phyloP scores from a whole-genome alignment of 2,113 vertebrate genomes.

The Grammatotria lemairii region DNA sequence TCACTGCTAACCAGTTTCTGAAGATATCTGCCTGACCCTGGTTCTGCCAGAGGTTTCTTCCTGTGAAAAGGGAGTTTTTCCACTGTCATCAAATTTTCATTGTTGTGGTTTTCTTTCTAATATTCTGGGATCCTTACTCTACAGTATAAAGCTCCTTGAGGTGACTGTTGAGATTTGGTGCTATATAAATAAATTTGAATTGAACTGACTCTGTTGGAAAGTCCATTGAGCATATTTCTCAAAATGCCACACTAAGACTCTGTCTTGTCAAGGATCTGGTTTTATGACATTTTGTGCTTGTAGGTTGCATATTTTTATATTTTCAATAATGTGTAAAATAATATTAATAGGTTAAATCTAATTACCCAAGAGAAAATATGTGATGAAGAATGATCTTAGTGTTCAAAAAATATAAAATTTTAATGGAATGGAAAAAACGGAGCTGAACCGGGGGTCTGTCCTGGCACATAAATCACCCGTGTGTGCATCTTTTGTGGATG shows the following conservation, averaged over 20 bases:
- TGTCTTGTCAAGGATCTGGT: not conserved
- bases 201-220: not conserved
- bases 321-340: not conserved
- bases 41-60: not conserved
- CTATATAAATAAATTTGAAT: not conserved
- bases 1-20: not conserved
- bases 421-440: not conserved
- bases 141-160: not conserved
- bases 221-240: not conserved
- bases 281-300: not conserved
- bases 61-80: not conserved
- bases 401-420: fast-evolving
- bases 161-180: not conserved
- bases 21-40: not conserved
- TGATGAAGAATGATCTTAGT: not conserved
- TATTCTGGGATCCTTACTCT: not conserved
- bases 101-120: not conserved
- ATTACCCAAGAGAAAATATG: not conserved
- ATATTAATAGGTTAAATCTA: not conserved
- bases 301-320: not conserved
- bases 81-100: not conserved
- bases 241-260: not conserved
- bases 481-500: not conserved
- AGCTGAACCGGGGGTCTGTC: not conserved
- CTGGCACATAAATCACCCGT: not conserved